Conservation (phyloP, 2,113 vertebrate genomes). For the Ia io region DNA sequence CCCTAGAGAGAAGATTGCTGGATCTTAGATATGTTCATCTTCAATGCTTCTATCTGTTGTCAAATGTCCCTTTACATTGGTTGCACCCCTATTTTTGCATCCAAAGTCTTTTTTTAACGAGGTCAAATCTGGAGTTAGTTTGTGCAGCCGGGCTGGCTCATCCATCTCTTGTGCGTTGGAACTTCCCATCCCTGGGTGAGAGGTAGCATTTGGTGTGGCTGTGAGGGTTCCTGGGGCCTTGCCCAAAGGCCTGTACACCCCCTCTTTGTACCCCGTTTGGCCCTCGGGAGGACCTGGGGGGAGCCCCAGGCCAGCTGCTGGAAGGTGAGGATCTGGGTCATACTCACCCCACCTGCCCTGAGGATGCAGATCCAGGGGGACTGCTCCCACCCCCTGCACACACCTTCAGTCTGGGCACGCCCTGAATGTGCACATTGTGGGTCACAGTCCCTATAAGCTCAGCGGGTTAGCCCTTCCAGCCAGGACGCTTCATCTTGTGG, state of each 20-base stretch:
- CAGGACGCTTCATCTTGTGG: conserved; percentile 89
- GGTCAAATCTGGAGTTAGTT: no score
- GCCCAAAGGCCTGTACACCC: conserved; percentile 84
- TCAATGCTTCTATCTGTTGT: neutral
- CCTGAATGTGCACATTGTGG: conserved; percentile 88
- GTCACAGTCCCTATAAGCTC: conserved; percentile 88
- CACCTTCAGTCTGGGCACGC: conserved; percentile 72
- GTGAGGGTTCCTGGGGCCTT: conserved; percentile 83
- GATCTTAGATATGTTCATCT: neutral
- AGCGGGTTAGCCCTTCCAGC: conserved; percentile 88
- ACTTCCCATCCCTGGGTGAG: no score
- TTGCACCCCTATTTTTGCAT: neutral
- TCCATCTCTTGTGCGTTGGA: no score
- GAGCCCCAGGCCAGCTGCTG: conserved; percentile 90
- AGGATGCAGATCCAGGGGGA: conserved; percentile 87
- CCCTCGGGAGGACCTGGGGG: conserved; percentile 82
- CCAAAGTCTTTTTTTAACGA: no score
- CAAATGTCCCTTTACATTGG: conserved; percentile 21
- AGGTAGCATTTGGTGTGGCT: no score
- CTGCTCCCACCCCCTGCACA: conserved; percentile 88
- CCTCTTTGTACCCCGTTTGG: conserved; percentile 86
- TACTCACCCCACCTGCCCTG: conserved; percentile 84
- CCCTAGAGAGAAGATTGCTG: neutral
- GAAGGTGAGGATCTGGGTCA: conserved; percentile 88
- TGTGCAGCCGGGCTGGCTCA: no score